Percentiles rank a stretch among this genome's conserved stretches.
Conservation (phyloP, 1,140 invertebrate species). For the Sitophilus oryzae region DNA sequence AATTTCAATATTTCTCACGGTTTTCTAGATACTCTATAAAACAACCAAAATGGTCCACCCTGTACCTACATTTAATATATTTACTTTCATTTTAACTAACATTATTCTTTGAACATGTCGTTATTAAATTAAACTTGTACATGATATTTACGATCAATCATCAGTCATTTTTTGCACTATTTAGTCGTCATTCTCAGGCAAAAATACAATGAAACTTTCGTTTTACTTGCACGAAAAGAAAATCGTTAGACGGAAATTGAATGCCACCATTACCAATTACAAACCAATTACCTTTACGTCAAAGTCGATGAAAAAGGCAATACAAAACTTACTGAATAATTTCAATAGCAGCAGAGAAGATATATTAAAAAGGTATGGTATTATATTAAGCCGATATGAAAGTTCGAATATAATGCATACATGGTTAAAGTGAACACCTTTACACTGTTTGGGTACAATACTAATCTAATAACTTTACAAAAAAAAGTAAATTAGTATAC, state of each 20-base stretch:
- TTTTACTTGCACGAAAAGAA: not conserved
- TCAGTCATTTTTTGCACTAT: not conserved
- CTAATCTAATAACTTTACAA: not conserved
- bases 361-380: not conserved
- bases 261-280: not conserved
- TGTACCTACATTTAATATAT: no score
- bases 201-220: not conserved
- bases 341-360: not conserved
- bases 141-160: no score
- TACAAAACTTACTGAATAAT: not conserved
- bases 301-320: not conserved
- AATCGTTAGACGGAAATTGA: not conserved
- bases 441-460: not conserved
- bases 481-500: no score
- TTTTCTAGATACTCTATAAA: no score
- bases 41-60: no score
- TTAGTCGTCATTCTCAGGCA: not conserved
- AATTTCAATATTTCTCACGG: no score
- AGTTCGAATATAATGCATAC: not conserved
- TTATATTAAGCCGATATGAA: not conserved
- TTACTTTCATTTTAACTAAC: no score
- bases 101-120: no score
- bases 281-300: not conserved
- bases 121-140: no score
- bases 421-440: not conserved